Conservation (phyloP, 2,888 invertebrate species). For the Tenthredo mesomela region DNA sequence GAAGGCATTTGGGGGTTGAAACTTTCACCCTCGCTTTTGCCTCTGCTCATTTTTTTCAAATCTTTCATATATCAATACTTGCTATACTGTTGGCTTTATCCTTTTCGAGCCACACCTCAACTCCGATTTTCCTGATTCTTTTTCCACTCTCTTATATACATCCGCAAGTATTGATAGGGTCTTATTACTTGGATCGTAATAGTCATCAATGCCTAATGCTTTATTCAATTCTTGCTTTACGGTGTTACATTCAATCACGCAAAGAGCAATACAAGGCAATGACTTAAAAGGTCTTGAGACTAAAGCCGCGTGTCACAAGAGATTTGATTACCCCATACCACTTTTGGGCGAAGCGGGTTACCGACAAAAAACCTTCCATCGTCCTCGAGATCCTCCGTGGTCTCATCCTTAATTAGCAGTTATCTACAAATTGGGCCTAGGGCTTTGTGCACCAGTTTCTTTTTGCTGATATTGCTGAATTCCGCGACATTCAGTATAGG, state of each 20-base stretch:
- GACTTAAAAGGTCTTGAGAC: not conserved
- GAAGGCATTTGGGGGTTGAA: not conserved
- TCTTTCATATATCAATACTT: not conserved
- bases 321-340: constrained; percentile 4
- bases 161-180: no score
- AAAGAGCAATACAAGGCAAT: not conserved
- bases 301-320: not conserved
- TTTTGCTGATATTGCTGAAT: not conserved
- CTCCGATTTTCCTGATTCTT: not conserved
- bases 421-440: not conserved
- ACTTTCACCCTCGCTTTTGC: not conserved
- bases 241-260: not conserved
- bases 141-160: not conserved
- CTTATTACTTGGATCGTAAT: no score
- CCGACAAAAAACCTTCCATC: constrained; percentile 6
- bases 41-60: not conserved
- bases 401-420: constrained; percentile 9
- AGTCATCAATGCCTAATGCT: no score
- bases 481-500: not conserved
- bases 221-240: not conserved
- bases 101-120: not conserved
- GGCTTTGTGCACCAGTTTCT: not conserved
- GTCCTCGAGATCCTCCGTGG: not conserved
- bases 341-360: not conserved
- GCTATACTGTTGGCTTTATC: not conserved